Conservation (phyloP, 2,797 vertebrate species). For the Malacoctenus gilli region DNA sequence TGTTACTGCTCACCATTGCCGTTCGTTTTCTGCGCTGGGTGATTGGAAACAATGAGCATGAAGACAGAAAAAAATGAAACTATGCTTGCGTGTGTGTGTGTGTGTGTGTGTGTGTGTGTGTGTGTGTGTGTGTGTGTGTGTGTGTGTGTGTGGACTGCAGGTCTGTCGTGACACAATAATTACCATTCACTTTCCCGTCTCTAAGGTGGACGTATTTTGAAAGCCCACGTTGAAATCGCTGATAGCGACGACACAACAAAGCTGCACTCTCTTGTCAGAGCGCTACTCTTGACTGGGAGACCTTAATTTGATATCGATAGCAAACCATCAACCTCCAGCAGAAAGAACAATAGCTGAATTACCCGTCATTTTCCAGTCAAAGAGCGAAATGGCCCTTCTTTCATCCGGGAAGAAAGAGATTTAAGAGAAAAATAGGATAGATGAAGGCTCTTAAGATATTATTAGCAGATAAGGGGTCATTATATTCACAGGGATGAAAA, state of each 20-base stretch:
- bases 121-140: too few species aligned
- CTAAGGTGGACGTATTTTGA: too few species aligned
- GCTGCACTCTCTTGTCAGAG: conserved; percentile 32
- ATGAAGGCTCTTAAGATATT: conserved; percentile 19
- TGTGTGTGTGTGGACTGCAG: too few species aligned
- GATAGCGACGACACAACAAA: conserved; percentile 9
- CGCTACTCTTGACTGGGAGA: conserved; percentile 27
- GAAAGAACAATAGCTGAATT: conserved; percentile 48
- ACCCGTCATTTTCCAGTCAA: conserved; percentile 58
- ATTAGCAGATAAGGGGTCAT: conserved; percentile 17
- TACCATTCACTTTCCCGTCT: too few species aligned
- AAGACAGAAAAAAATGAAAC: too few species aligned
- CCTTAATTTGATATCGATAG: conserved; percentile 49
- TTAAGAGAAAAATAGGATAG: conserved; percentile 27
- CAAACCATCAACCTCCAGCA: conserved; percentile 48
- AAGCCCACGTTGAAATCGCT: conserved; percentile 18
- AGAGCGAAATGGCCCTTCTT: conserved; percentile 47
- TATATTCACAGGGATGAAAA: conserved; percentile 17
- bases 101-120: too few species aligned
- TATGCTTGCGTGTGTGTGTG: too few species aligned
- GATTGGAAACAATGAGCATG: too few species aligned
- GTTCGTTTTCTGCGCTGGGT: too few species aligned
- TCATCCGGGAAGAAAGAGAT: conserved; percentile 32
- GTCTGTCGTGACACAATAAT: too few species aligned
- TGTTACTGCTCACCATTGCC: too few species aligned